phyloP scores from a whole-genome alignment of 2,113 vertebrate genomes.

The Archocentrus centrarchus region DNA sequence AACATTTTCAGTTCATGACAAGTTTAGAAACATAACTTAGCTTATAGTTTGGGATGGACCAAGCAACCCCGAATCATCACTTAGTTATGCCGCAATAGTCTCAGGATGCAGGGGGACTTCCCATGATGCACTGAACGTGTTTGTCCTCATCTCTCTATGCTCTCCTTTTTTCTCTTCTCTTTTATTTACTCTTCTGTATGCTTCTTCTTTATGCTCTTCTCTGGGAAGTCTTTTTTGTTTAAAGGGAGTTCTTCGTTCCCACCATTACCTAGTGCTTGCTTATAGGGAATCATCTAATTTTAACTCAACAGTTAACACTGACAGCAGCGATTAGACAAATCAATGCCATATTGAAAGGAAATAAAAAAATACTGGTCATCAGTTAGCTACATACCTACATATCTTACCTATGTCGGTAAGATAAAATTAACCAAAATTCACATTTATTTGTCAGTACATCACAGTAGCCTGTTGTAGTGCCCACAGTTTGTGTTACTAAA shows the following conservation, averaged over 20 bases:
- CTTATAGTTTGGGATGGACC: background rate
- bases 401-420: background rate
- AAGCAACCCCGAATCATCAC: background rate
- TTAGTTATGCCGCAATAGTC: background rate
- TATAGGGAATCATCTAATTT: no score
- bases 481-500: background rate
- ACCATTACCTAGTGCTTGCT: no score
- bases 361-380: background rate
- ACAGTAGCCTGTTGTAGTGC: background rate
- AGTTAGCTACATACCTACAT: background rate
- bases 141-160: no score
- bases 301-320: no score
- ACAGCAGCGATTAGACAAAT: background rate
- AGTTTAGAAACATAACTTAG: background rate
- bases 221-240: no score
- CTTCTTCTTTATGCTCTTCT: no score
- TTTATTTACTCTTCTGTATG: no score
- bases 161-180: no score
- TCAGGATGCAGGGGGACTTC: no score
- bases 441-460: background rate
- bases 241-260: no score
- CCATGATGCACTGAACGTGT: no score
- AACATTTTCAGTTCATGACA: no score
- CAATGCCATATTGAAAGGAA: background rate
- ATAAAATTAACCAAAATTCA: background rate